Conservation (phyloP, 2,888 invertebrate species). For the Drosophila hamatofila region DNA sequence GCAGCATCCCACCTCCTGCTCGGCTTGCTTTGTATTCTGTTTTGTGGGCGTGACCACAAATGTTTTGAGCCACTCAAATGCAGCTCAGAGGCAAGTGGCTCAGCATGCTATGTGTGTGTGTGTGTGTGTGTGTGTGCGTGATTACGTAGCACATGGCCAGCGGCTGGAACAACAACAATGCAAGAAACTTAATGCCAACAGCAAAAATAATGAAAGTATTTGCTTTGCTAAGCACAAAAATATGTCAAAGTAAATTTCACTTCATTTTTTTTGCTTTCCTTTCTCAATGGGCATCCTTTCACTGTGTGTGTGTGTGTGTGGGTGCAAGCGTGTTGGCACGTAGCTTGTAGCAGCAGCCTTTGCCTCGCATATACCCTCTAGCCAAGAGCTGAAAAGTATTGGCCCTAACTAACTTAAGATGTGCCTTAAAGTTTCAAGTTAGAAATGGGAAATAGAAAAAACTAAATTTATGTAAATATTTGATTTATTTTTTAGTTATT, state of each 20-base stretch:
- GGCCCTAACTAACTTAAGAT: conserved; percentile 1
- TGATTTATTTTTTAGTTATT: no score
- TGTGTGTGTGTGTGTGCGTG: conserved; percentile 34
- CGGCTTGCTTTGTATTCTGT: neutral
- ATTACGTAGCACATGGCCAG: conserved; percentile 50
- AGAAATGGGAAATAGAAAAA: no score
- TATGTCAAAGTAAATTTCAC: conserved; percentile 82
- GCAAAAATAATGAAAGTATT: conserved; percentile 83
- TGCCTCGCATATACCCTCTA: conserved; percentile 22
- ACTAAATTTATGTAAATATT: no score
- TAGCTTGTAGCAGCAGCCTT: conserved; percentile 38
- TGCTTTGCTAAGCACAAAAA: conserved; percentile 83
- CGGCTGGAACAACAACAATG: conserved; percentile 65
- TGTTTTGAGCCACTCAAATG: conserved; percentile 80
- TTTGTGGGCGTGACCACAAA: conserved; percentile 70
- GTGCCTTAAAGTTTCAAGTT: conserved; percentile 2
- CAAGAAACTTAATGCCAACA: conserved; percentile 79
- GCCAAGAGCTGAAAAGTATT: neutral
- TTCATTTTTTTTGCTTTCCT: conserved; percentile 62
- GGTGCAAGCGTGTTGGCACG: conserved; percentile 61
- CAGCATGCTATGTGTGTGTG: conserved; percentile 16
- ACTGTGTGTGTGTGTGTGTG: conserved; percentile 21
- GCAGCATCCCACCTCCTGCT: neutral
- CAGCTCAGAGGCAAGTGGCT: conserved; percentile 61
- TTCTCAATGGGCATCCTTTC: conserved; percentile 58